Evolutionary conservation across 2,113 vertebrate genomes (phyloP).

Genomic region (Ophthalmolycus amberensis): DNA sequence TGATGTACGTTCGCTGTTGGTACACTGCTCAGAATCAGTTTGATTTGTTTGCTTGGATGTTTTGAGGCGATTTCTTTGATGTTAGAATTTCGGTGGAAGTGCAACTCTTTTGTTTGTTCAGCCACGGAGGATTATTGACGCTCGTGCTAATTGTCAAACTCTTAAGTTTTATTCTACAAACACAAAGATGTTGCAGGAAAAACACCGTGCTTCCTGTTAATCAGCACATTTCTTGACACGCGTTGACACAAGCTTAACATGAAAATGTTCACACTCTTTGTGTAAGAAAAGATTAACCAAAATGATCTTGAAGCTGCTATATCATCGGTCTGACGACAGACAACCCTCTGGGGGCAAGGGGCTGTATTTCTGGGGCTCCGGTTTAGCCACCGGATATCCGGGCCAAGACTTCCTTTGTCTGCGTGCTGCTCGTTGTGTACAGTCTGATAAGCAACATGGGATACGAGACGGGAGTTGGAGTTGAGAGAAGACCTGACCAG

Average conservation of each 20-base stretch:
- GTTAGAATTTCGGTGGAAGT: slow-evolving; percentile 5
- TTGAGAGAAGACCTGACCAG: no score
- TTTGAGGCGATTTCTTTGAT: slow-evolving; percentile 10
- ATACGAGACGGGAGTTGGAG: no score
- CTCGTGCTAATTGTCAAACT: slow-evolving; percentile 11
- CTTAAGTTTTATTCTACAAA: slow-evolving; percentile 19
- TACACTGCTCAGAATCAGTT: not conserved
- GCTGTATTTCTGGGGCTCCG: not conserved
- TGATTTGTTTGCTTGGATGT: slow-evolving; percentile 1
- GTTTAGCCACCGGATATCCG: not conserved
- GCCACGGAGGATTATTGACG: not conserved
- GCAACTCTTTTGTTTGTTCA: slow-evolving; percentile 9
- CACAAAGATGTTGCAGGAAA: not conserved
- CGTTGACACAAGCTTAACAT: not conserved
- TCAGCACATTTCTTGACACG: not conserved
- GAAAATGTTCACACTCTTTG: not conserved
- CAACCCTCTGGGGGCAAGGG: not conserved
- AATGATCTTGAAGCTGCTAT: not conserved
- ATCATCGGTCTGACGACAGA: no score
- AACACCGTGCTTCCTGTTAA: not conserved
- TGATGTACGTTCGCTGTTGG: slow-evolving; percentile 8
- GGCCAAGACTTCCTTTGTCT: not conserved
- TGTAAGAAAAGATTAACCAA: not conserved
- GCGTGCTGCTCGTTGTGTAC: not conserved
- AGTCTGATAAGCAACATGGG: no score